Evolutionary conservation across 2,888 invertebrate species (phyloP).

Genomic region (Yponomeuta malinellus): DNA sequence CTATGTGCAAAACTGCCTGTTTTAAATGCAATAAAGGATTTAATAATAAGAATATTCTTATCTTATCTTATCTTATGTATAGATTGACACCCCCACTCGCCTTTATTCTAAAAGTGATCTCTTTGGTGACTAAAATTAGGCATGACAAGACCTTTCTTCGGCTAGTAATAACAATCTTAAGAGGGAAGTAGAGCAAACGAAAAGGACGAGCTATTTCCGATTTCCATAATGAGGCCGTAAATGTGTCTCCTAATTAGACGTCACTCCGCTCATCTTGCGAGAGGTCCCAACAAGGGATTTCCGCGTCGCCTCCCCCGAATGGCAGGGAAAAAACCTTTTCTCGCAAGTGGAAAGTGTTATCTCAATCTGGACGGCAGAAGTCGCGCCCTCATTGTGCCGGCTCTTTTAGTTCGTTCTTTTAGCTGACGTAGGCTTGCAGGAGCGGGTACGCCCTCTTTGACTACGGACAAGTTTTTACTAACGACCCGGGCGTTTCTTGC

Average conservation of each 20-base stretch:
- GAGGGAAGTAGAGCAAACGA: no score
- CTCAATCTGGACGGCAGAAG: not conserved
- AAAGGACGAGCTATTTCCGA: no score
- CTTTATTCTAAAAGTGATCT: no score
- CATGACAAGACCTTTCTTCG: no score
- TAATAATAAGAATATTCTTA: no score
- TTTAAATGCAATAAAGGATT: no score
- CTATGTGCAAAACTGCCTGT: no score
- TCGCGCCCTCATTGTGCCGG: not conserved
- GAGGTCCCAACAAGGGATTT: not conserved
- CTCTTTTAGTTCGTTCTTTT: not conserved
- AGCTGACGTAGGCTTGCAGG: not conserved
- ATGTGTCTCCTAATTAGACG: not conserved
- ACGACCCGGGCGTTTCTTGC: not conserved
- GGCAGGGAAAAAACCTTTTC: not conserved
- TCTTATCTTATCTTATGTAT: no score
- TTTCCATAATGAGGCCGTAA: not conserved
- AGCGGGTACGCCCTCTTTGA: not conserved
- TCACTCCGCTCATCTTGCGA: not conserved
- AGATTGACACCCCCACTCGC: no score
- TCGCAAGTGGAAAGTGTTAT: not conserved
- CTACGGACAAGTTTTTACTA: not conserved
- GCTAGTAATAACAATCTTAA: no score
- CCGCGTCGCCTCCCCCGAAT: not conserved
- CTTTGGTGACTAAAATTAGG: no score